Evolutionary conservation across 2,797 vertebrate genomes (phyloP), one percentile per base, ranked within the genome.

Genomic region (Pelochelys cantorii): DNA sequence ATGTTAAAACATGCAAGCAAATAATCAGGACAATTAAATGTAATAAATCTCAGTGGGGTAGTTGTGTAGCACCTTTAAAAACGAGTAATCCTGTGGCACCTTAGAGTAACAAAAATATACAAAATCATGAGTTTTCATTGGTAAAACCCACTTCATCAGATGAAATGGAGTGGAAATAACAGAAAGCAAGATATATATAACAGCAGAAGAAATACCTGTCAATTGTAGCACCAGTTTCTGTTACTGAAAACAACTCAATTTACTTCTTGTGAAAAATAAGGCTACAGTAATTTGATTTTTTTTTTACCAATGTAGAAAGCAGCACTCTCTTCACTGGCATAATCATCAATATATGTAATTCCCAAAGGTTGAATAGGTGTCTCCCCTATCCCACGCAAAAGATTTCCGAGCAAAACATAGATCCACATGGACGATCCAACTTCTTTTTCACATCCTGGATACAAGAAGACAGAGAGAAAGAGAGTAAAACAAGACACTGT

Each of bases 281-380:
- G 5, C 48, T 34, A 8, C 14, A 18, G 80, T 71, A 7, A 56
- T 75, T 42, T 9, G 8, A 3, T 27, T 23, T 81, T 88, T 92
- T 7, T 85, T 90, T 98, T 98, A 99, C 98, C 98, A 31, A 99
- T 98, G 83, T 99, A 99, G 94, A 99, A 98, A 5, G 98, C 98
- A 25, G 98, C 97, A 1, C 98, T 98, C 71, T 98, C 98, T 90
- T 98, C 98, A 29, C 95, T 87, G 75, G 98, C 97, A 60, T 98
- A 98, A 93, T 99, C 99, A 88, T 99, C 99, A 2, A 99, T 98
- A 80, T 99, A 99, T 23, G 99, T 88, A 62, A 99, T 98, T 82
- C 99, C 99, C 90, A 99, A 91, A 10, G 98, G 99, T 90, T 98
- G 98, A 77, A 99, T 98, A 0, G 98, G 99, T 9, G 98, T 98